Conservation (phyloP, 2,113 vertebrate species). For the Archocentrus centrarchus region DNA sequence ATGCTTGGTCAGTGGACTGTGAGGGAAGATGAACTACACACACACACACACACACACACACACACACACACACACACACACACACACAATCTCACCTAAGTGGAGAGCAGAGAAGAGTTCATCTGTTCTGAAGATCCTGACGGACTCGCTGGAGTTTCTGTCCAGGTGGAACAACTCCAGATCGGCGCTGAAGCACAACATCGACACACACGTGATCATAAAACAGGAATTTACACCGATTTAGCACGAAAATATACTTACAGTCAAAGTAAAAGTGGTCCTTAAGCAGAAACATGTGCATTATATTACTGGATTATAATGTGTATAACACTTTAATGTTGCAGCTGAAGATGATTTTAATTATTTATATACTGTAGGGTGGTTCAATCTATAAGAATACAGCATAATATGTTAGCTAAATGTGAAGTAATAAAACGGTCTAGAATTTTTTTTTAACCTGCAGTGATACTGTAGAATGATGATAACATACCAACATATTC, state of each 20-base stretch:
- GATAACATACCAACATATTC: not conserved
- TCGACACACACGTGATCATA: not conserved
- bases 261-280: no score
- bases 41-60: not conserved
- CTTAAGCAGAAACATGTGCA: no score
- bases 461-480: not conserved
- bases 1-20: conserved; percentile 43
- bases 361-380: no score
- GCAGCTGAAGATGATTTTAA: no score
- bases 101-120: conserved; percentile 96
- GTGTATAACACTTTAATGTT: no score
- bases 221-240: not conserved
- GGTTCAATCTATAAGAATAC: no score
- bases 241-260: no score
- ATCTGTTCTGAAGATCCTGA: conserved; percentile 87
- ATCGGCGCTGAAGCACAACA: conserved; percentile 76
- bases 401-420: no score
- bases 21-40: conserved; percentile 8
- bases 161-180: conserved; percentile 80
- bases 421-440: no score
- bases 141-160: conserved; percentile 82
- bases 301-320: no score
- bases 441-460: not conserved
- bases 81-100: conserved; percentile 83
- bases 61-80: conserved; percentile 11